A percentile compares a stretch with the other conserved stretches of the same genome.
These are phyloP conservation scores for Ceyx margarethae DNA, from an alignment of 2,113 vertebrate species.

Conservation along the genomic window DNA sequence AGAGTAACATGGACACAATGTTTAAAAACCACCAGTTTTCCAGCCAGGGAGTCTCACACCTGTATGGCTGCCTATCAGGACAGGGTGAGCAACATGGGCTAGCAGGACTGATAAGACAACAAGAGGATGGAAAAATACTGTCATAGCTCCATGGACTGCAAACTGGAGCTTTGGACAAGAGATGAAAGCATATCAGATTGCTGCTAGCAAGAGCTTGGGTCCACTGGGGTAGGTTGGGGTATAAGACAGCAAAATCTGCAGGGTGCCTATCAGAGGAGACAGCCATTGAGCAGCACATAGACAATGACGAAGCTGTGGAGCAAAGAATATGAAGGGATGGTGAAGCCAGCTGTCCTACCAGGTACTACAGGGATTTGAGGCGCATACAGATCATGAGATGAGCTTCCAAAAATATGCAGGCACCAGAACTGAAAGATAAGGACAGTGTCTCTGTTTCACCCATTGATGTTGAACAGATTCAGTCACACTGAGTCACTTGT, in stretches of 20 bases:
- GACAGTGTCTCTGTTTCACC: neutral
- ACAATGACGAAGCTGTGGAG: neutral
- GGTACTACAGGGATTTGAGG: neutral
- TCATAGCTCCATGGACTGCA: neutral
- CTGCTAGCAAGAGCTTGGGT: neutral
- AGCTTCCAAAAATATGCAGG: neutral
- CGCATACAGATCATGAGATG: neutral
- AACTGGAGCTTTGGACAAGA: neutral
- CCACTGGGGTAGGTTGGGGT: neutral
- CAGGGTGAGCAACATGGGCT: neutral
- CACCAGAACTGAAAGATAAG: neutral
- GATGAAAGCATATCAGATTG: neutral
- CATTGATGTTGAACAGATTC: neutral
- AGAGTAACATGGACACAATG: neutral
- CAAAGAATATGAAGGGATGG: neutral
- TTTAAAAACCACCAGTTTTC: neutral
- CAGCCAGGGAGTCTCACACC: neutral
- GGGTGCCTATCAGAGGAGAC: neutral
- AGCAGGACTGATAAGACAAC: neutral
- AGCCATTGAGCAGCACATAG: neutral
- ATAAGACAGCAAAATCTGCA: neutral
- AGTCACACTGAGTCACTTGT: neutral
- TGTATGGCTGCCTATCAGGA: neutral
- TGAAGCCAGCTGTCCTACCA: neutral
- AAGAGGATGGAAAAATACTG: neutral